Percentiles rank a stretch among this genome's conserved stretches.
These are phyloP conservation scores for Uria lomvia DNA, from an alignment of 2,113 vertebrate species.

Conservation along the genomic window DNA sequence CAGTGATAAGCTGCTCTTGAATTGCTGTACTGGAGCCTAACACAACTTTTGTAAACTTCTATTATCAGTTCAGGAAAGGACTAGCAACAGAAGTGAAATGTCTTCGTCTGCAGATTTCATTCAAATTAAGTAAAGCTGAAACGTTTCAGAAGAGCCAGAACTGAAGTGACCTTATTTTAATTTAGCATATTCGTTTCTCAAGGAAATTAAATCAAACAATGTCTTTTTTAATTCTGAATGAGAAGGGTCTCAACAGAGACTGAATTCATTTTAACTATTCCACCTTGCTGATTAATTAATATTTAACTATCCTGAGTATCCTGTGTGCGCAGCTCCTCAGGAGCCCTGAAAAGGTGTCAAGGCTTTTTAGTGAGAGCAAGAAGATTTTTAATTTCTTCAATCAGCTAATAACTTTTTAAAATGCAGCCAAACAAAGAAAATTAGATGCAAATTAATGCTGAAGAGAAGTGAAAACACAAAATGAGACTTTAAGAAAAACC, in stretches of 20 bases:
- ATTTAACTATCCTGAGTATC: not conserved
- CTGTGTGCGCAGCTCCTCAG: not conserved
- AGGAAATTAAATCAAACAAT: not conserved
- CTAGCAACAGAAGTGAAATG: not conserved
- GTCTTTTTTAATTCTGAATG: not conserved
- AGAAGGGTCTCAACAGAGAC: not conserved
- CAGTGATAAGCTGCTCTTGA: not conserved
- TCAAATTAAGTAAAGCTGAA: not conserved
- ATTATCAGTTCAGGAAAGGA: not conserved
- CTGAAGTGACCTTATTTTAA: not conserved
- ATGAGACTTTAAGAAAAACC: not conserved
- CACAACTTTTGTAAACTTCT: not conserved
- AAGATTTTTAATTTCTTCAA: not conserved
- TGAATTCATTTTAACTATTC: conserved; percentile 3
- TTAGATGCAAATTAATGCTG: not conserved
- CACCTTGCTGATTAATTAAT: conserved; percentile 25
- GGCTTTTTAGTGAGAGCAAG: not conserved
- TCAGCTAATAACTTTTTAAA: not conserved
- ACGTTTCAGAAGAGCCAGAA: not conserved
- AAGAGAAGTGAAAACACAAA: not conserved
- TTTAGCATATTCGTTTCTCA: not conserved
- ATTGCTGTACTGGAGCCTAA: not conserved
- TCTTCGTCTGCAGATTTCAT: not conserved
- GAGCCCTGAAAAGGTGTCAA: not conserved
- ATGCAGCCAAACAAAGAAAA: not conserved